Conservation (phyloP, 2,888 invertebrate genomes). For the Ichneumon xanthorius region DNA sequence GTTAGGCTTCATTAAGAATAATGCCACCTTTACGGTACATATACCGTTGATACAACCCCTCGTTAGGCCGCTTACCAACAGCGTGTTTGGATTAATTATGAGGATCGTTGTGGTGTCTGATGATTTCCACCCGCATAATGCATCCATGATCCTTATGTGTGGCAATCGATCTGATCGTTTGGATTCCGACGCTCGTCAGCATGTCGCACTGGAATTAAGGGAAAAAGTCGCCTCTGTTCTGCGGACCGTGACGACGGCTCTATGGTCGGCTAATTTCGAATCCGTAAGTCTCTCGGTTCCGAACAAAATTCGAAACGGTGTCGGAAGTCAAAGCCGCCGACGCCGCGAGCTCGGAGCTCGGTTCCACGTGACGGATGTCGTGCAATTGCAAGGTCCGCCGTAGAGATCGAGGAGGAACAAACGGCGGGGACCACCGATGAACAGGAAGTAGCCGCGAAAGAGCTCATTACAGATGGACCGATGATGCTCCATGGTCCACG, state of each 20-base stretch:
- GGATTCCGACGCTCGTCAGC: conserved; percentile 23
- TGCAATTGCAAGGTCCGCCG: background rate
- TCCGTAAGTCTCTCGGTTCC: background rate
- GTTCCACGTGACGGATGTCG: conserved; percentile 20
- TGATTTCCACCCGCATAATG: conserved; percentile 28
- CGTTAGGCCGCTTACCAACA: conserved; percentile 1
- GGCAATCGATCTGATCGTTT: conserved; percentile 29
- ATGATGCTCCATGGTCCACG: conserved; percentile 51
- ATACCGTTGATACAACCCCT: conserved; percentile 20
- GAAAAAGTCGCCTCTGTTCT: background rate
- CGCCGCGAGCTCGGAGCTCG: background rate
- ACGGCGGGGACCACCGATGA: conserved; percentile 58
- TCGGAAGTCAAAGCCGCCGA: background rate
- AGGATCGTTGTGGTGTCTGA: conserved; percentile 19
- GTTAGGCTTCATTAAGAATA: conserved; percentile 71
- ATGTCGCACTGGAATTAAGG: conserved; percentile 4
- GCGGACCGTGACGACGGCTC: background rate
- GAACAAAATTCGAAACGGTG: background rate
- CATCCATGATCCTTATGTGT: background rate
- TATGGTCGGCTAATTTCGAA: background rate
- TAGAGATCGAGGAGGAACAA: conserved; percentile 28
- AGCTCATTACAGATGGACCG: conserved; percentile 58
- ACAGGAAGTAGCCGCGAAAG: conserved; percentile 59
- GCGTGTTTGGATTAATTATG: conserved; percentile 33
- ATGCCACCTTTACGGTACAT: conserved; percentile 39